phyloP scores from a whole-genome alignment of 2,113 vertebrate species.

The Calyptommatus sinebrachiatus region DNA sequence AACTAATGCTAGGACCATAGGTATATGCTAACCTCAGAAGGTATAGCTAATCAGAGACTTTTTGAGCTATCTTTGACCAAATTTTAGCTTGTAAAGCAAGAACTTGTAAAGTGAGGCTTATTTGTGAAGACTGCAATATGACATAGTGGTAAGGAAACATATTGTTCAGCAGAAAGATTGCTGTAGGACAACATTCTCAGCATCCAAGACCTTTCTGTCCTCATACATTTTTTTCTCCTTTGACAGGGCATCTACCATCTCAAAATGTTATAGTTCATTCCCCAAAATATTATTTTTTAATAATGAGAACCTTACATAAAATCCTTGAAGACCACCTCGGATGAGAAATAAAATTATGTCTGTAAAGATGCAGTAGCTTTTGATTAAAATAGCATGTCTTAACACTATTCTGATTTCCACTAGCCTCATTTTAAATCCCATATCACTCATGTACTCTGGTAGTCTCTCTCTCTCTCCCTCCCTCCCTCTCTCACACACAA shows the following conservation, averaged over 20 bases:
- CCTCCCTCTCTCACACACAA: not conserved
- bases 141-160: no score
- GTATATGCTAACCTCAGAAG: not conserved
- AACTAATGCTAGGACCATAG: not conserved
- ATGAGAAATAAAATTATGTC: constrained; percentile 5
- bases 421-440: constrained; percentile 5
- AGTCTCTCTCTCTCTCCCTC: not conserved
- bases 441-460: constrained; percentile 8
- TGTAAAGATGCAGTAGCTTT: not conserved
- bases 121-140: no score
- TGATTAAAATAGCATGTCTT: not conserved
- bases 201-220: no score
- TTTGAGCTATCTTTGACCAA: no score
- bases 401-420: not conserved
- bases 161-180: no score
- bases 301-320: not conserved
- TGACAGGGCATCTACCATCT: no score
- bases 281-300: not conserved
- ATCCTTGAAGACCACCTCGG: not conserved
- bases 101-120: no score
- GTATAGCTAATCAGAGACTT: no score
- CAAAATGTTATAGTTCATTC: not conserved
- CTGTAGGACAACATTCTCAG: no score
- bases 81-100: no score
- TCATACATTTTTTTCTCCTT: no score